These are phyloP conservation scores for Nannoperca obscura DNA, from an alignment of 2,797 vertebrate species.

Conservation along the genomic window DNA sequence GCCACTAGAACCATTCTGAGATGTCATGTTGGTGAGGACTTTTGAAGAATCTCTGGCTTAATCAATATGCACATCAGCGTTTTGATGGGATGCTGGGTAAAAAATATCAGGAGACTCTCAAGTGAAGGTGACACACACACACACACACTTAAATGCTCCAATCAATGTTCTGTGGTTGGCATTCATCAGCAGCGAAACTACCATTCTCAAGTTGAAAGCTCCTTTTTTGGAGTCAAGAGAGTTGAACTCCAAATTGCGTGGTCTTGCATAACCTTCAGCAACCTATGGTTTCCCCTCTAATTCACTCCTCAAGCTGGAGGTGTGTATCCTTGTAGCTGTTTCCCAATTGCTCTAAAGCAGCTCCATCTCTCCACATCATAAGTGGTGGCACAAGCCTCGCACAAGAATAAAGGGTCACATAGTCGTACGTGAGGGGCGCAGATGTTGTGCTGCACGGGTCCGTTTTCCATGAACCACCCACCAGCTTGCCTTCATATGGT, in stretches of 20 bases:
- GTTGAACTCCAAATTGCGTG: slow-evolving; percentile 34
- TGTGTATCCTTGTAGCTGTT: slow-evolving; percentile 32
- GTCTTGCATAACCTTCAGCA: slow-evolving; percentile 52
- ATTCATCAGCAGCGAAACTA: slow-evolving; percentile 55
- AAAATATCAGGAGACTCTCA: slow-evolving; percentile 52
- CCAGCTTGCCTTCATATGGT: slow-evolving; percentile 52
- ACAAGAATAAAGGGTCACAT: slow-evolving; percentile 34
- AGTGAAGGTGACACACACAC: slow-evolving; percentile 46
- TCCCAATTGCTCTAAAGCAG: slow-evolving; percentile 47
- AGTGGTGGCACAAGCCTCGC: slow-evolving; percentile 37
- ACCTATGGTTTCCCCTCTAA: slow-evolving; percentile 29
- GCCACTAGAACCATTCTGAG: slow-evolving; percentile 11
- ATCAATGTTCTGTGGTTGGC: slow-evolving; percentile 44
- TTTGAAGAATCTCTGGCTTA: slow-evolving; percentile 44
- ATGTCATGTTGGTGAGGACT: slow-evolving; percentile 39
- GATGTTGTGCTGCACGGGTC: slow-evolving; percentile 42
- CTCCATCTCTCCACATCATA: slow-evolving; percentile 30
- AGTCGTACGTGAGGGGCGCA: slow-evolving; percentile 31
- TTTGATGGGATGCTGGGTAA: slow-evolving; percentile 31
- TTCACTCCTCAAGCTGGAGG: slow-evolving; percentile 27
- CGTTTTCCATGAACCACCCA: slow-evolving; percentile 50
- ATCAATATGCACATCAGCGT: slow-evolving; percentile 54
- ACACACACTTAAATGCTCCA: slow-evolving; percentile 35
- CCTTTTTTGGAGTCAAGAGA: slow-evolving; percentile 35
- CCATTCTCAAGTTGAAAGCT: slow-evolving; percentile 25